These are phyloP conservation scores for Meghimatium bilineatum DNA, from an alignment of 2,888 invertebrate genomes.

Conservation along the genomic window DNA sequence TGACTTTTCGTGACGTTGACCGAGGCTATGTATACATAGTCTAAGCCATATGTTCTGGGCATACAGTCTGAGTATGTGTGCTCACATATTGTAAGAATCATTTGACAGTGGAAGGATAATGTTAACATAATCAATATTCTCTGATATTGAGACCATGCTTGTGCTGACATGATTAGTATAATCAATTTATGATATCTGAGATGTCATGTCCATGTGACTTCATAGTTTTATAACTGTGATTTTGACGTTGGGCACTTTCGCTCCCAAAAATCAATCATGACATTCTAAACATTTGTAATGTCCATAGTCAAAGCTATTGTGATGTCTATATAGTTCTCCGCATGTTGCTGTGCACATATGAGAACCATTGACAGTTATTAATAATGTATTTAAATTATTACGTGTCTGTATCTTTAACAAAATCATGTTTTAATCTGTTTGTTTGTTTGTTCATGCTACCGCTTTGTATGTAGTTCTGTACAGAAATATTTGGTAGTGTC, in stretches of 20 bases:
- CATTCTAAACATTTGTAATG: background rate
- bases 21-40: background rate
- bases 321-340: background rate
- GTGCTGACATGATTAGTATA: background rate
- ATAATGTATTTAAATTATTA: background rate
- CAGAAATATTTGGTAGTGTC: background rate
- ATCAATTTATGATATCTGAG: background rate
- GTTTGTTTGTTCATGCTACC: background rate
- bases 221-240: background rate
- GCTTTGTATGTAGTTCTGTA: slow-evolving; percentile 23
- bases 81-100: too few species aligned
- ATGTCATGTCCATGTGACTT: background rate
- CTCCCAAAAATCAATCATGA: too few species aligned
- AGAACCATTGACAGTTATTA: background rate
- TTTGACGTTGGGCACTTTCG: background rate
- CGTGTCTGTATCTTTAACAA: slow-evolving; percentile 8
- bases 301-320: background rate
- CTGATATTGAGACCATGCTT: background rate
- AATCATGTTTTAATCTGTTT: background rate
- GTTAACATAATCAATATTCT: background rate
- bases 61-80: too few species aligned
- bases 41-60: background rate
- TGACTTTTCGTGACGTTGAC: background rate
- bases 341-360: background rate
- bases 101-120: too few species aligned